phyloP scores from a whole-genome alignment of 2,888 invertebrate species.

The Rotaria macrura region DNA sequence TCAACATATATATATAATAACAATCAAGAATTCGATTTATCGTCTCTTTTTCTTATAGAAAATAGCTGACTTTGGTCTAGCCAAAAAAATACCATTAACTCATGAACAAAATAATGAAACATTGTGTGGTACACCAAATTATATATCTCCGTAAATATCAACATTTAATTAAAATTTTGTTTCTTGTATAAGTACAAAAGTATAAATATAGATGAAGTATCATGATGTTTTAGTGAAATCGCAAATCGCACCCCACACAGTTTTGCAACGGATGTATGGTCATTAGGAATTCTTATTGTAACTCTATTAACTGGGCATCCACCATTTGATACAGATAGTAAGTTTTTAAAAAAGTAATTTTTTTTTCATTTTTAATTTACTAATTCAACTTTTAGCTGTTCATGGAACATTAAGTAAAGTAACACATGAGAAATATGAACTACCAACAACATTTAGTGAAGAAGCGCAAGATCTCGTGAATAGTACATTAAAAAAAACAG shows the following conservation, averaged over 20 bases:
- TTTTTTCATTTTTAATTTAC: neutral
- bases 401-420: conserved; percentile 72
- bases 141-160: conserved; percentile 65
- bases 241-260: conserved; percentile 78
- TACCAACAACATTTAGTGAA: conserved; percentile 66
- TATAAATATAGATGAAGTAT: neutral
- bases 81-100: conserved; percentile 71
- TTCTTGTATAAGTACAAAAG: no score
- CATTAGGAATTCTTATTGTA: conserved; percentile 85
- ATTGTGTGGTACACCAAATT: conserved; percentile 96
- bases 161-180: neutral
- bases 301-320: conserved; percentile 77
- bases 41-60: conserved; percentile 52
- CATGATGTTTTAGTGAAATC: conserved; percentile 53
- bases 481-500: conserved; percentile 71
- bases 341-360: neutral
- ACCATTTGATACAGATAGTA: conserved; percentile 78
- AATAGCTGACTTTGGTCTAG: conserved; percentile 91
- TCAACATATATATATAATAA: no score
- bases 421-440: conserved; percentile 70
- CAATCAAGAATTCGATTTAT: no score
- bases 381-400: conserved; percentile 36
- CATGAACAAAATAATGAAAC: conserved; percentile 79
- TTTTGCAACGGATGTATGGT: conserved; percentile 85
- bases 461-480: conserved; percentile 72